Evolutionary conservation across 2,797 vertebrate species (phyloP), one percentile per base, ranked within the genome.

Genomic region (Masticophis lateralis): DNA sequence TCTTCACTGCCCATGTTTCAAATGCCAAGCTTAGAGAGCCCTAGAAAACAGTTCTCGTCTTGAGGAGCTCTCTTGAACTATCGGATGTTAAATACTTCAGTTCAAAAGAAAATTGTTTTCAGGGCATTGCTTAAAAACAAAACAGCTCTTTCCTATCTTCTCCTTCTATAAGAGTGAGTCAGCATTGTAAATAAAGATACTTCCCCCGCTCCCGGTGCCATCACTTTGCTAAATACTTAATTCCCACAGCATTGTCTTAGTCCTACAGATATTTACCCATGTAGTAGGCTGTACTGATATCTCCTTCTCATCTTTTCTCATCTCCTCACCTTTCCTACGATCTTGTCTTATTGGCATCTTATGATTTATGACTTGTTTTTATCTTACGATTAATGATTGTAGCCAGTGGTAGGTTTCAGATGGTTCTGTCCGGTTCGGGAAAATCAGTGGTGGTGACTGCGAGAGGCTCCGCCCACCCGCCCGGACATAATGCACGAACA

Each of bases 11-110:
- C 10, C 0, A 0, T 94, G 5, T 90, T 7, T 93, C 89, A 89
- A 91, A 93, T 20, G 95, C 92, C 69, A 59, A 61, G 22, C 11
- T 59, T 10, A 93, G 69, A 83, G 66, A 47, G 69, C 53, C 25
- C n/a, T 51, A 56, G 51, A 93, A 93, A 60, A 89, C 3, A 5
- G 4, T 37, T 51, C 27, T 47, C 69, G 91, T 55, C 66, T 16
- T 51, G 16, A 14, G 43, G 28, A 37, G 25, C 11, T 86, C 14
- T 57, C 57, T 66, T 60, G 25, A 18, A 86, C 25, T 37, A 86
- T 4, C n/a, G 47, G 74, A 13, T 9, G 47, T 57, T 9, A n/a
- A 47, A 56, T 43, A 14, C 22, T 13, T 22, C 69, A 86, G 16
- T 18, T 89, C 22, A 18, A 79, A 55, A 47, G 8, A 51, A 32